Percentiles rank a stretch among this genome's conserved stretches.
phyloP scores from a whole-genome alignment of 2,797 vertebrate genomes.

The Tolypeutes matacus region DNA sequence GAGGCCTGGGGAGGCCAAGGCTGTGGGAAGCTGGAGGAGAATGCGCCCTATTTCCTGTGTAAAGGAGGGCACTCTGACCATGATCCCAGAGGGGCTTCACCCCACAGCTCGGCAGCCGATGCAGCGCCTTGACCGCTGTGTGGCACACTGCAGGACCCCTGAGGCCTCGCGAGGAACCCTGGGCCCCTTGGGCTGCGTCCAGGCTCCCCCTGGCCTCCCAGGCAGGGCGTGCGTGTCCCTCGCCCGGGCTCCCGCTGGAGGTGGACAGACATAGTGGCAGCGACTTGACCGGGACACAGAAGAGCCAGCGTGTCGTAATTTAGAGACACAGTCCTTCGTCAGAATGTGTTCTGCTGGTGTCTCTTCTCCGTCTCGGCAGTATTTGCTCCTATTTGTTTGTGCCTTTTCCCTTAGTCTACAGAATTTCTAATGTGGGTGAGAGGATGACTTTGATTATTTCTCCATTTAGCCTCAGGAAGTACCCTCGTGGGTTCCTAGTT shows the following conservation, averaged over 20 bases:
- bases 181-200: background rate
- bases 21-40: background rate
- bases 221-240: background rate
- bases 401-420: background rate
- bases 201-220: background rate
- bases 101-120: background rate
- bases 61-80: background rate
- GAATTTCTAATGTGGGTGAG: background rate
- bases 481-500: background rate
- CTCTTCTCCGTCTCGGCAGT: background rate
- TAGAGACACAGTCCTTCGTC: background rate
- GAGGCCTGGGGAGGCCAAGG: background rate
- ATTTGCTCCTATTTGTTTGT: background rate
- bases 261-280: background rate
- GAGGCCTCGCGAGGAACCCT: background rate
- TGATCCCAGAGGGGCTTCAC: background rate
- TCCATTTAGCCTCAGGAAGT: constrained; percentile 5
- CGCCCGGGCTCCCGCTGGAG: background rate
- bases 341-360: background rate
- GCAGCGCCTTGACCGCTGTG: background rate
- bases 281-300: background rate
- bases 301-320: background rate
- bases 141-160: background rate
- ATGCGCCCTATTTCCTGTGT: background rate
- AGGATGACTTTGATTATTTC: constrained; percentile 52